Base-by-base conservation (phyloP, 1,140 invertebrate species). In the Scaptomyza pallida region DNA sequence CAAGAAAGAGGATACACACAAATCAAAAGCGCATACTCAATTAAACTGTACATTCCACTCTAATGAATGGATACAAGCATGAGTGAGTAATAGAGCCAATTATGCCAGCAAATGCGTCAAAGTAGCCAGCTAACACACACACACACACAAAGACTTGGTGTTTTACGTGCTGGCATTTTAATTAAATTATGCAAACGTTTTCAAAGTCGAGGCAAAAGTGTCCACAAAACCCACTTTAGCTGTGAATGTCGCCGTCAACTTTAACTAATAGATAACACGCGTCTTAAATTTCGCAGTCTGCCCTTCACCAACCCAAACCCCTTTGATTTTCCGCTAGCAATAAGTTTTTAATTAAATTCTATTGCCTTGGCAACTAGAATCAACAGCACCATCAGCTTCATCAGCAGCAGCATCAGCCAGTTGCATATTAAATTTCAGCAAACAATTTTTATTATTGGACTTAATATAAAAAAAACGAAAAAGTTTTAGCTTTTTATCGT, bases 21-120 rank as follows among this genome's bases (percentile, higher is more conserved):
- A 52, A 47, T 45, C 33, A 45, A 72, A 77, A 52, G 57, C 56
- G 61, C 62, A 83, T 71, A 57, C 75, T 76, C 78, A 89, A 89
- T 89, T 89, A 86, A 77, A 68, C 67, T 89, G 86, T 79, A 70
- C 81, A 86, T 82, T 86, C 72, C 67, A 72, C 65, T 74, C 69
- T 74, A 82, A 88, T 83, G 73, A 67, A 83, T 72, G 62, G 70
- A 75, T 80, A 67, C 52, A 71, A 73, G 63, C 57, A 72, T 85
- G 78, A 78, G 75, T 83, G 88, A 80, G 47, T 88, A 72, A 83
- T 78, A 65, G 75, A 63, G 43, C 61, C 72, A 89, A 88, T 89
- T 82, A 82, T 61, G 59, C n/a, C 52, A 51, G 48, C 62, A 60
- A 89, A 67, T 72, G 54, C 69, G 44, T 86, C 50, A 75, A 64